Conservation (phyloP, 2,113 vertebrate species). For the Eulacestoma nigropectus region DNA sequence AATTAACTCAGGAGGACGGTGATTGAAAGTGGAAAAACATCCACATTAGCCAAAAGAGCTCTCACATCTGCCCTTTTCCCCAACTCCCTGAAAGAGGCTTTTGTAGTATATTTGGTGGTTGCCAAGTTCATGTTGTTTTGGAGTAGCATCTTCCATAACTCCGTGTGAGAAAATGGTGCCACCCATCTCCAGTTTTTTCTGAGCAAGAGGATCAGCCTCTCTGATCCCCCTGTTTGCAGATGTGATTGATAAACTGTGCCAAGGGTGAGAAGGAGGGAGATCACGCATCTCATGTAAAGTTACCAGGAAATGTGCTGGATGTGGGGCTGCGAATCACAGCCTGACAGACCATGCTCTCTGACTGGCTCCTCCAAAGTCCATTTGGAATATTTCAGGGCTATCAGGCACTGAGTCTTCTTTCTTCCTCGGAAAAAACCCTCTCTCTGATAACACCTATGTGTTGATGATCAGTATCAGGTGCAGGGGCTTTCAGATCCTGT, state of each 20-base stretch:
- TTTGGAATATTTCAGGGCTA: background rate
- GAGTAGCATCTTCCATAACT: background rate
- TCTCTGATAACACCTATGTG: background rate
- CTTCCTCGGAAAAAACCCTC: background rate
- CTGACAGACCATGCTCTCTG: background rate
- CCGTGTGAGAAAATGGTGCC: background rate
- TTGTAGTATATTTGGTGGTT: background rate
- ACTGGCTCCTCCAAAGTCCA: background rate
- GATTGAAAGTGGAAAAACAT: background rate
- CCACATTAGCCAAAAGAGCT: background rate
- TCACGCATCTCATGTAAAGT: background rate
- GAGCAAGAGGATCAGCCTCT: background rate
- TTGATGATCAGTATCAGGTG: background rate
- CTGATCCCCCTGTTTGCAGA: background rate
- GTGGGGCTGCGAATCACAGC: background rate
- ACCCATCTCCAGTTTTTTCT: background rate
- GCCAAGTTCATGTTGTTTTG: background rate
- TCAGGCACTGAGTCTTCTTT: background rate
- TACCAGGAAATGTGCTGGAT: background rate
- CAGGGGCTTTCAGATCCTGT: background rate
- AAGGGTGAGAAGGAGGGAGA: background rate
- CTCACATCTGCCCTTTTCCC: background rate
- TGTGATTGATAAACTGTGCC: background rate
- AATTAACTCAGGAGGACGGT: background rate
- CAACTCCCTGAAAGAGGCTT: background rate